Evolutionary conservation across 2,888 invertebrate species (phyloP).

Genomic region (Chrysodeixis includens): DNA sequence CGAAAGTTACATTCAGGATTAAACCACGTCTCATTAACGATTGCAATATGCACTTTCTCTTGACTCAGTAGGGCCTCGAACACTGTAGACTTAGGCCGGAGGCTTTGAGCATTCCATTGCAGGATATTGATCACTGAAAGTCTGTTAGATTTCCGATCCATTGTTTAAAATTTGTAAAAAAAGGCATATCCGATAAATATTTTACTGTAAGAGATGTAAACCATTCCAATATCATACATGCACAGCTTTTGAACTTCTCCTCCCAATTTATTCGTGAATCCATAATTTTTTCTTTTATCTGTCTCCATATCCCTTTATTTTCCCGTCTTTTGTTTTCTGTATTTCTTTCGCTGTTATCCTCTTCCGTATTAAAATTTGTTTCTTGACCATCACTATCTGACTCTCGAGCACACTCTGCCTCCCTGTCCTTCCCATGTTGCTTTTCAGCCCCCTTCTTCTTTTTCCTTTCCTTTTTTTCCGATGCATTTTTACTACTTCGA

Average conservation of each 20-base stretch:
- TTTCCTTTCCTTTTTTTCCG: neutral
- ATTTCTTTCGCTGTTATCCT: neutral
- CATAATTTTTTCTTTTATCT: neutral
- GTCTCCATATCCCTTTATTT: neutral
- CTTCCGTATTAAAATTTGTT: no score
- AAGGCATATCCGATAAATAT: neutral
- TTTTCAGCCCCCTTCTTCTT: neutral
- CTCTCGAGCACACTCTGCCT: neutral
- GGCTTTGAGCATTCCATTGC: conserved; percentile 19
- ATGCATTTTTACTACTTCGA: neutral
- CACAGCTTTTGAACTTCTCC: neutral
- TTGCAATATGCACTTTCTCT: neutral
- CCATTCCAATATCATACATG: neutral
- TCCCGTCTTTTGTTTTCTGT: neutral
- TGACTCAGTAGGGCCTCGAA: neutral
- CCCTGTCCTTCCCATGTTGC: no score
- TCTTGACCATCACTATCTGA: neutral
- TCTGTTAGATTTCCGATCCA: conserved; percentile 2
- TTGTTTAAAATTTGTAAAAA: neutral
- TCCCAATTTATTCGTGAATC: neutral
- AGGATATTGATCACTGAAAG: neutral
- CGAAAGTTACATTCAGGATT: conserved; percentile 9
- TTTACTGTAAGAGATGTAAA: neutral
- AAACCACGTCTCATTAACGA: conserved; percentile 10
- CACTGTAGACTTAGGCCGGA: conserved; percentile 4